Percentiles rank a stretch among this genome's conserved stretches.
These are phyloP conservation scores for Lepidostoma basale DNA, from an alignment of 1,140 invertebrate species.

Conservation along the genomic window DNA sequence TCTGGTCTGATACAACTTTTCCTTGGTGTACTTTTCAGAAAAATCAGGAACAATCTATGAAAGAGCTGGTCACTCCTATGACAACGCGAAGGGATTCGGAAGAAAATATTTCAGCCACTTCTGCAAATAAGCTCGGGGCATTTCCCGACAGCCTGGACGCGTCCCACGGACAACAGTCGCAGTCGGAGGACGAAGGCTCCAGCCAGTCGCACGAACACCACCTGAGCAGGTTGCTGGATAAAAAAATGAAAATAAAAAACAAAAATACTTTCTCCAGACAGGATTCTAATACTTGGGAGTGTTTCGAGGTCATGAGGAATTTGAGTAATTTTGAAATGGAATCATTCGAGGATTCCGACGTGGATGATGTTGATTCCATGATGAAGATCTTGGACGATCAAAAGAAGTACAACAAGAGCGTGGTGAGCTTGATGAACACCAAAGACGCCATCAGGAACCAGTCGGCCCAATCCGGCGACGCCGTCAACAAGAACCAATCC, in stretches of 20 bases:
- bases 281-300: neutral
- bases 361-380: slow-evolving; percentile 18
- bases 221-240: neutral
- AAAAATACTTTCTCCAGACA: neutral
- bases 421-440: slow-evolving; percentile 14
- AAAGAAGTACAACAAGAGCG: slow-evolving; percentile 13
- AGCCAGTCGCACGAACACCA: neutral
- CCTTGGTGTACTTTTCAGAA: slow-evolving; percentile 23
- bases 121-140: neutral
- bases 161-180: neutral
- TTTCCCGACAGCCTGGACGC: neutral
- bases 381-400: slow-evolving; percentile 31
- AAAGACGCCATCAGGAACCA: slow-evolving; percentile 18
- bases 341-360: neutral
- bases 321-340: slow-evolving; percentile 2
- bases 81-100: neutral
- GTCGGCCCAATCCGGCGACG: no score
- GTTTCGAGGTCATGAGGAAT: neutral
- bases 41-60: slow-evolving; percentile 21
- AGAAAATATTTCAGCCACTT: neutral
- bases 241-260: neutral
- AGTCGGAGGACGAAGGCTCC: neutral
- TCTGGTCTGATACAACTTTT: neutral
- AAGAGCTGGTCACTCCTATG: slow-evolving; percentile 14
- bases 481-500: no score